Evolutionary conservation across 1,140 invertebrate genomes (phyloP).

Genomic region (Hycleus phaleratus): DNA sequence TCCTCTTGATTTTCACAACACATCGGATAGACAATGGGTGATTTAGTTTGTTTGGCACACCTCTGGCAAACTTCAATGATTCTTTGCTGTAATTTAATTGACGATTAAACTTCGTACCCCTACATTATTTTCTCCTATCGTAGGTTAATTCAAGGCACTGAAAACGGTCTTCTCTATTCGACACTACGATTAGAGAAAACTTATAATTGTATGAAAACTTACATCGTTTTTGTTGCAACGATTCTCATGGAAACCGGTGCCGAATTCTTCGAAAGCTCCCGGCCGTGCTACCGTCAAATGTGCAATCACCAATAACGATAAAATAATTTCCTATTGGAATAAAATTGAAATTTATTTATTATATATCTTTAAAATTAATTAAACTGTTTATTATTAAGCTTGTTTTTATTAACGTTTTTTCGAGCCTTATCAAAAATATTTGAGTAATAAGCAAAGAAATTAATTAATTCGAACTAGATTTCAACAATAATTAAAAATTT

Average conservation of each 20-base stretch:
- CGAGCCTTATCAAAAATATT: too few relatives aligned
- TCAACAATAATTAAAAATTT: too few relatives aligned
- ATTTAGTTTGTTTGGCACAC: conserved; percentile 46
- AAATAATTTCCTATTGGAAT: background rate
- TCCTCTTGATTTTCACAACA: conserved; percentile 41
- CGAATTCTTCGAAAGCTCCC: conserved; percentile 4
- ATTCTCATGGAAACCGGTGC: conserved; percentile 1
- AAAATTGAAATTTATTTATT: too few relatives aligned
- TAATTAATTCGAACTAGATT: too few relatives aligned
- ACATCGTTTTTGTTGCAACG: conserved; percentile 2
- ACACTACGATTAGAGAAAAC: background rate
- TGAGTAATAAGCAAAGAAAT: too few relatives aligned
- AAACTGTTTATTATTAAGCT: too few relatives aligned
- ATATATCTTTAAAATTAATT: too few relatives aligned
- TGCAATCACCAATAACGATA: background rate
- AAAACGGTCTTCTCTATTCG: too few relatives aligned
- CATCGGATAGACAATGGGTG: conserved; percentile 43
- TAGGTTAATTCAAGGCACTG: too few relatives aligned
- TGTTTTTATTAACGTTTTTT: too few relatives aligned
- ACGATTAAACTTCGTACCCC: too few relatives aligned
- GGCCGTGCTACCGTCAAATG: background rate
- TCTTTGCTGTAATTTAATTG: conserved; percentile 20
- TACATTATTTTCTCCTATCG: too few relatives aligned
- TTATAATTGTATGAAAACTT: background rate
- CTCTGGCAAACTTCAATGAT: conserved; percentile 42